Evolutionary conservation across 2,888 invertebrate species (phyloP).

Genomic region (Myathropa florea): DNA sequence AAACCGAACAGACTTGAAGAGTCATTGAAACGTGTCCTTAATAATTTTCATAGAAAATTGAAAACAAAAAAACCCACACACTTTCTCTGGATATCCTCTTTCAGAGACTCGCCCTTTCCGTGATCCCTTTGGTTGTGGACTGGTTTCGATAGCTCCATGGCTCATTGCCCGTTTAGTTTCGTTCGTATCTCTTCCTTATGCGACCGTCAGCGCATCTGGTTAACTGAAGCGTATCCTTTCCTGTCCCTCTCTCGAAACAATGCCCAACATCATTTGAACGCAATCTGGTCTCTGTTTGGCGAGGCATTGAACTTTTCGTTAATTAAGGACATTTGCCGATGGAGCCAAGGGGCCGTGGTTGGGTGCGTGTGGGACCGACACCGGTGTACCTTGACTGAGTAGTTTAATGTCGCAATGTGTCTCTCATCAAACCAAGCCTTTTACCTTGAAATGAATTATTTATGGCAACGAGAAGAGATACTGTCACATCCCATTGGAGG

Average conservation of each 20-base stretch:
- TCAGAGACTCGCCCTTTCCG: not conserved
- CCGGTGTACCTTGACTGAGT: not conserved
- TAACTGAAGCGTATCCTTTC: not conserved
- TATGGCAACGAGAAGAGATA: conserved; percentile 52
- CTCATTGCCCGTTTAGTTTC: no score
- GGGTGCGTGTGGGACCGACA: not conserved
- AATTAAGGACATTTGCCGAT: conserved; percentile 57
- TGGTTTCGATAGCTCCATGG: not conserved
- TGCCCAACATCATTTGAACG: not conserved
- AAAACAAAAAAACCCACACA: not conserved
- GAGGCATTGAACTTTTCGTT: conserved; percentile 52
- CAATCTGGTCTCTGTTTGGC: conserved; percentile 38
- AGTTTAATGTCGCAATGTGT: conserved; percentile 53
- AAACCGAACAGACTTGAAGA: not conserved
- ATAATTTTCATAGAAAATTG: not conserved
- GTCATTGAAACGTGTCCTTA: not conserved
- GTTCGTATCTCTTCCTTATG: no score
- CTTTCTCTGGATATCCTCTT: no score
- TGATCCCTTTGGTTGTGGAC: not conserved
- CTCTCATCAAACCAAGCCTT: conserved; percentile 13
- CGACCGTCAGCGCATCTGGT: not conserved
- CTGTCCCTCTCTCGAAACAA: not conserved
- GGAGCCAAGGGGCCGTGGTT: not conserved
- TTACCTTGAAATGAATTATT: conserved; percentile 55
- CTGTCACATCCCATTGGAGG: conserved; percentile 38